Base-by-base conservation (phyloP, 1,140 invertebrate genomes). In the Neotoxoptera formosana region DNA sequence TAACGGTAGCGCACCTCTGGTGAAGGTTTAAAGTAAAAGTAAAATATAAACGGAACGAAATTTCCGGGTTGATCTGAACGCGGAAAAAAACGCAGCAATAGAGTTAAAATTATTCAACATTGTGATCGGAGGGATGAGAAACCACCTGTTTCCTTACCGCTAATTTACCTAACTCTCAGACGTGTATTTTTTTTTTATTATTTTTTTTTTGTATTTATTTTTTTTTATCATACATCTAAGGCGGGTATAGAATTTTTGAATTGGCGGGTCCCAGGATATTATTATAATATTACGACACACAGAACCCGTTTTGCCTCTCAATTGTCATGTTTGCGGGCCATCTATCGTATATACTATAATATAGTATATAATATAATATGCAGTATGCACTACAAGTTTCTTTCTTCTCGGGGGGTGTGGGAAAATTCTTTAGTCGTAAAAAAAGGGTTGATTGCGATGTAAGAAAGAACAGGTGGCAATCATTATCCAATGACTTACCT, bases 361-460 rank as follows among this genome's bases (percentile, higher is more conserved):
- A 92, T 53, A 53, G 51, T 53, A 53, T 41, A 41, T 41, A 53
- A 53, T 56, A 86, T 93, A 93, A 86, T 76, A n/a, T 76, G 60
- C 60, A 76, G 60, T 86, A 53, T 86, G 81, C 91, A 93, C 48
- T 93, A 48, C 91, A 36, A 93, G 91, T 84, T 83, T 53, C 81
- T 83, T 67, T 93, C 91, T 53, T 93, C 91, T 93, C 91, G 48
- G 81, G 91, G 91, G 91, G 91, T 93, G 91, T 93, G 91, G 91
- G 91, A 93, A 93, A 93, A 93, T 93, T 93, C 91, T 93, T 93
- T 47, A 93, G 91, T 93, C 91, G 91, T 93, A 93, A 93, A 93
- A 93, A 93, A 93, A 93, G 91, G 91, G 91, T 93, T 93, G 91
- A 93, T 93, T 86, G 91, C 91, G 91, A 93, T 86, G 91, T 51